A percentile compares a stretch with the other conserved stretches of the same genome.
Conservation (phyloP, 2,113 vertebrate species). For the Microcebus tavaratra region DNA sequence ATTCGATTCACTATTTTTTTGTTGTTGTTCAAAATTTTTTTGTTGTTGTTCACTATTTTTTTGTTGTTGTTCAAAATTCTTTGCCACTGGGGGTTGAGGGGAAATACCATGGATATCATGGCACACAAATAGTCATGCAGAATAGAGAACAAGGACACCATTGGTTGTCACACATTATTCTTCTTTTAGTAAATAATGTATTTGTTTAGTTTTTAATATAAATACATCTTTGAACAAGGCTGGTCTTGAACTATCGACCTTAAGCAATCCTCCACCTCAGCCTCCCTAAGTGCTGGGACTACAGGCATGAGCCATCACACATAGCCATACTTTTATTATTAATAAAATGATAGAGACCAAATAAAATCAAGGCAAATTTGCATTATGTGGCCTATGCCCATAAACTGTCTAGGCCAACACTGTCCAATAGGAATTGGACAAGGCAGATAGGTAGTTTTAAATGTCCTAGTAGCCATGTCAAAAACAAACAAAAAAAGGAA, state of each 20-base stretch:
- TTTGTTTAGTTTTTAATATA: not conserved
- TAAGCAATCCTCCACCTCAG: too few species aligned
- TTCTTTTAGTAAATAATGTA: not conserved
- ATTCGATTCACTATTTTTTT: not conserved
- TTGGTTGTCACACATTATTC: not conserved
- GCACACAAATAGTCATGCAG: not conserved
- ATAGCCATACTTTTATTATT: not conserved
- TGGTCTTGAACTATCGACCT: too few species aligned
- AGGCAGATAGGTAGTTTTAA: not conserved
- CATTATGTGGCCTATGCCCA: not conserved
- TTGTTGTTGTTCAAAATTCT: not conserved
- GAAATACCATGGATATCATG: not conserved
- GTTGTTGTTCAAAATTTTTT: not conserved
- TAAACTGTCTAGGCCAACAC: not conserved
- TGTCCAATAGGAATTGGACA: not conserved
- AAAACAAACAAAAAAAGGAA: not conserved
- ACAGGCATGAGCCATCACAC: too few species aligned
- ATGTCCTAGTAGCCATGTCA: not conserved
- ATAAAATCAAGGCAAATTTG: not conserved
- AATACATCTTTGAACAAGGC: not conserved
- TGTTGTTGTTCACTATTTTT: not conserved
- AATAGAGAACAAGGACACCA: not conserved
- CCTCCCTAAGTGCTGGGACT: too few species aligned
- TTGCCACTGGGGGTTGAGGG: not conserved
- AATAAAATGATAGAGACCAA: not conserved